Conservation (phyloP, 64 coral and sea anemone genomes). For the Pachyseris speciosa region DNA sequence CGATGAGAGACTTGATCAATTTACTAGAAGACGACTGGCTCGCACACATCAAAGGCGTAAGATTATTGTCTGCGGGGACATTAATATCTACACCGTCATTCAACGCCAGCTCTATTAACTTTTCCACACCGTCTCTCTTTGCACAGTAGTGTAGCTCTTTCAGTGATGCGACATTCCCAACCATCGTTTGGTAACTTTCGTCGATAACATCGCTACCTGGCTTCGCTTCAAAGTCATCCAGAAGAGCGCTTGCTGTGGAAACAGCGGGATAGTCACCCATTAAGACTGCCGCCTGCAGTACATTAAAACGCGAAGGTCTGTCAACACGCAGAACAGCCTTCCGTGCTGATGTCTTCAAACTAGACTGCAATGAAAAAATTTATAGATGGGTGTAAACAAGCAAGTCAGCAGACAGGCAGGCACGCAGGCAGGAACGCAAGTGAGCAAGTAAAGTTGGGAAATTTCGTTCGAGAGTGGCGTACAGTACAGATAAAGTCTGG, state of each 20-base stretch:
- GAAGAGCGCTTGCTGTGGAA: neutral
- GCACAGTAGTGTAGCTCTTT: neutral
- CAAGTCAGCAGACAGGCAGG: no score
- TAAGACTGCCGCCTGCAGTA: slow-evolving; percentile 1
- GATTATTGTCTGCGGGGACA: neutral
- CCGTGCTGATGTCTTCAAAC: neutral
- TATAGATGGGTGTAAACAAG: neutral
- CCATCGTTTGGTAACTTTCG: neutral
- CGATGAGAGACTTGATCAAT: neutral
- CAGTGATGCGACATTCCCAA: neutral
- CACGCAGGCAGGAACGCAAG: no score
- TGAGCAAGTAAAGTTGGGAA: no score
- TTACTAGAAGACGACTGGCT: neutral
- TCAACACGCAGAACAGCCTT: neutral
- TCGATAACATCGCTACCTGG: neutral
- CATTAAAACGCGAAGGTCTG: neutral
- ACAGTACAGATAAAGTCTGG: no score
- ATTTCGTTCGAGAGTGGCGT: no score
- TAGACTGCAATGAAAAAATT: neutral
- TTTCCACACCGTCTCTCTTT: neutral
- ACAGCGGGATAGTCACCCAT: neutral
- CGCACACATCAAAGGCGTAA: neutral
- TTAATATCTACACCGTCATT: neutral
- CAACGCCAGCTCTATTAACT: neutral
- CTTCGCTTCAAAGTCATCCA: neutral